Evolutionary conservation across 92 coral and sea anemone genomes (phyloP), one percentile per base, ranked within the genome.

Genomic region (Siderastrea siderea): DNA sequence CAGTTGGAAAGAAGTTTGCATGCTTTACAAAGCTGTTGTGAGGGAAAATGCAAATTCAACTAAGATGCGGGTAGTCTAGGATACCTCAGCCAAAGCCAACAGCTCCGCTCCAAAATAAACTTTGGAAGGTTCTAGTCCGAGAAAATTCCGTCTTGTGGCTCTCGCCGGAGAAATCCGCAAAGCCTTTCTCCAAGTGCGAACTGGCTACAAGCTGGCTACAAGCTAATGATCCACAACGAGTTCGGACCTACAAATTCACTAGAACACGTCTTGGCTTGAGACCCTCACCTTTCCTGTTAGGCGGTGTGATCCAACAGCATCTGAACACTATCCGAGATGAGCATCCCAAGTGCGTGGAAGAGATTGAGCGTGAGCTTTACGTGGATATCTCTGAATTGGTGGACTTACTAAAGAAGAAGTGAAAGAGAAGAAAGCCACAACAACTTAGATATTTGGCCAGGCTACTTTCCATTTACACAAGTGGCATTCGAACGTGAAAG

Each of bases 1-100:
- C 95, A 16, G 75, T 71, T 11, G 91, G 88, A 66, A 51, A 75
- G 48, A 92, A 91, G 52, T 84, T 90, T 91, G 83, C 84, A 91
- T 91, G 51, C 94, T 94, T 47, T 93, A 91, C 85, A 93, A 93
- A 43, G 91, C 91, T 43, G 94, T 88, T 1, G 83, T 81, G 50
- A 85, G 91, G 57, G 94, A 94, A 74, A 87, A 72, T 43, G 93
- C 91, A 38, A 89, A 91, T 55, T 85, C 89, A 8, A 94, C 93
- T 3, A 91, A 91, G 78, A 88, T 81, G 88, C 82, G 91, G 58
- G 77, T 88, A 0, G 93, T 88, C 3, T 91, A 91, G 16, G 94
- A 88, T 12, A 89, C 93, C 43, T 91, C 94, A 51, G 92, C 96
- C 2, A 87, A 73, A 75, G 88, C 94, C 6, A 63, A 54, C 44